Conservation (phyloP, 2,797 vertebrate species). For the Tangara arthus region DNA sequence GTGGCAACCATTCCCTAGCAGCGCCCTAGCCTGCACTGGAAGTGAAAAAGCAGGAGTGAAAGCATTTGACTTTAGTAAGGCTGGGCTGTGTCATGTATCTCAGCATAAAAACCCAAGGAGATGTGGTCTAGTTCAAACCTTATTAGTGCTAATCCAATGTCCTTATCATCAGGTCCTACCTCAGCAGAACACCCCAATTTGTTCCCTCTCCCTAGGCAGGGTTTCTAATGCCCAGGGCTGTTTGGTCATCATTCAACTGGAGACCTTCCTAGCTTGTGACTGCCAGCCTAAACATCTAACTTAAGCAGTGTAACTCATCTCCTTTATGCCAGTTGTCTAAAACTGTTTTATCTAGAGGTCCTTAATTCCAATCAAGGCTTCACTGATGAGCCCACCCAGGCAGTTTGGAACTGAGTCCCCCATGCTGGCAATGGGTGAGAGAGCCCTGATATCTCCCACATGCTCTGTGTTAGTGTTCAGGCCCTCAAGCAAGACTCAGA, state of each 20-base stretch:
- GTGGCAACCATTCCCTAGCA: not conserved
- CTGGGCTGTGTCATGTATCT: not conserved
- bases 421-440: not conserved
- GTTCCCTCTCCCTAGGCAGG: not conserved
- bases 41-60: conserved; percentile 15
- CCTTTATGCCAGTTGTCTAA: not conserved
- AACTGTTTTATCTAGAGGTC: not conserved
- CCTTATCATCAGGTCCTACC: not conserved
- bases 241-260: not conserved
- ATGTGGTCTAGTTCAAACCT: not conserved
- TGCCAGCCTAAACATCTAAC: not conserved
- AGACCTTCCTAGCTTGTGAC: not conserved
- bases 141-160: not conserved
- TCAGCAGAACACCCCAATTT: not conserved
- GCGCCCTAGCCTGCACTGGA: rapidly evolving
- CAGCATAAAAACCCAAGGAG: not conserved
- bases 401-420: not conserved
- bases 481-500: not conserved
- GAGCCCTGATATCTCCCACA: not conserved
- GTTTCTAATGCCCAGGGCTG: not conserved
- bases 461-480: not conserved
- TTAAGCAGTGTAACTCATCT: not conserved
- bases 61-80: not conserved
- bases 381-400: conserved; percentile 36
- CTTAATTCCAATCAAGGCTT: not conserved